These are phyloP conservation scores for Sebastes fasciatus DNA, from an alignment of 2,113 vertebrate species.

Conservation along the genomic window DNA sequence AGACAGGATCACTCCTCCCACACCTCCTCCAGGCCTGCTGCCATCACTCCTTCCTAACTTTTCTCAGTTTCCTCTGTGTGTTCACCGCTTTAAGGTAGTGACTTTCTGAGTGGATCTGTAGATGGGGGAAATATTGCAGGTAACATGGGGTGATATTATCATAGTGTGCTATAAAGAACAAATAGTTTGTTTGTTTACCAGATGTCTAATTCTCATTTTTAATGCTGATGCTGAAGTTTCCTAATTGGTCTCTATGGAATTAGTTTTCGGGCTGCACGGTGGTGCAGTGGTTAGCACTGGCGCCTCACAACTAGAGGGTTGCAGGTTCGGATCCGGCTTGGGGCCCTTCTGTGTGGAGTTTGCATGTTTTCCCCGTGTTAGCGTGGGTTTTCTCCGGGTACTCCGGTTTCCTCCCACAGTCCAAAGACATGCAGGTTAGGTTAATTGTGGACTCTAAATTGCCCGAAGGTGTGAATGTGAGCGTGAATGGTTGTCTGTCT, in stretches of 20 bases:
- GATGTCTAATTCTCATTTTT: background rate
- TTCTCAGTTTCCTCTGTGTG: background rate
- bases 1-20: conserved; percentile 31
- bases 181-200: background rate
- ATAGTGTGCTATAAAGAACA: conserved; percentile 2
- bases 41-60: background rate
- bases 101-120: no score
- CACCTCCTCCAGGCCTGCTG: conserved; percentile 11
- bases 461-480: no score
- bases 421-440: no score
- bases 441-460: no score
- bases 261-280: background rate
- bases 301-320: no score
- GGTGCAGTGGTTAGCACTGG: no score
- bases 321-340: no score
- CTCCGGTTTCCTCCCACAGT: no score
- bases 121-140: background rate
- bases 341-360: no score
- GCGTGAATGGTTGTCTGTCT: no score
- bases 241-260: background rate
- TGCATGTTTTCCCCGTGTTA: no score
- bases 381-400: no score
- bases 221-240: background rate
- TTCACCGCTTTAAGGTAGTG: background rate
- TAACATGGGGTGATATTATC: background rate